Evolutionary conservation across 2,888 invertebrate species (phyloP).

Genomic region (Odontothrips loti): DNA sequence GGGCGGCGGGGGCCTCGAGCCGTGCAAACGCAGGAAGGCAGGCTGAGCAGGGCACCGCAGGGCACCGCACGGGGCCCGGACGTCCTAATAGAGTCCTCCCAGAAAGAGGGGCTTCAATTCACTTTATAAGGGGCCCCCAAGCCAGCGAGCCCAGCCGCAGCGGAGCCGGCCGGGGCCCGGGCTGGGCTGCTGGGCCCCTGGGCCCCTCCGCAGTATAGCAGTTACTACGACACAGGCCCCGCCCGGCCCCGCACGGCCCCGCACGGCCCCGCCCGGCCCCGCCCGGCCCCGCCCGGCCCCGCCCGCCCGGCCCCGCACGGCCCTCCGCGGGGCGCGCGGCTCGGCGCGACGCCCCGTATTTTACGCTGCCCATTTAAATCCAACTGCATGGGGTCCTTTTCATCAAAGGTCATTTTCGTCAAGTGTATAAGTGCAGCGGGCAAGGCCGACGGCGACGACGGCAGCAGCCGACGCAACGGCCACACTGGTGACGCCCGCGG

Average conservation of each 20-base stretch:
- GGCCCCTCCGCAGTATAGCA: neutral
- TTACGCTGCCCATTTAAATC: constrained; percentile 13
- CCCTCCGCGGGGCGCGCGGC: neutral
- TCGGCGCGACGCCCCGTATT: neutral
- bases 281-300: neutral
- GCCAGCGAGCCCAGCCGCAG: no score
- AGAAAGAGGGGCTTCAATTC: constrained; percentile 9
- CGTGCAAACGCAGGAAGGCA: no score
- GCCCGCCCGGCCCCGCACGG: neutral
- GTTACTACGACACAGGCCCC: no score
- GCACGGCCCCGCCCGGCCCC: no score
- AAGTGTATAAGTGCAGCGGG: constrained; percentile 17
- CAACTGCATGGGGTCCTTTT: constrained; percentile 26
- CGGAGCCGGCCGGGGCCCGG: neutral
- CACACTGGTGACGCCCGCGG: neutral
- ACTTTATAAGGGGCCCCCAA: neutral
- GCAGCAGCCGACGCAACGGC: neutral
- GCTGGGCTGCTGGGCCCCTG: neutral
- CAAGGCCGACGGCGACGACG: neutral
- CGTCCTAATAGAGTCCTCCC: constrained; percentile 17
- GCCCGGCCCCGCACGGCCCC: neutral
- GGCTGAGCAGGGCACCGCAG: no score
- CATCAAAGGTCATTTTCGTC: constrained; percentile 24
- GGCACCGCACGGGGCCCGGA: neutral
- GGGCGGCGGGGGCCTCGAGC: no score